phyloP scores from a whole-genome alignment of 2,113 vertebrate genomes.

The Mirounga angustirostris region DNA sequence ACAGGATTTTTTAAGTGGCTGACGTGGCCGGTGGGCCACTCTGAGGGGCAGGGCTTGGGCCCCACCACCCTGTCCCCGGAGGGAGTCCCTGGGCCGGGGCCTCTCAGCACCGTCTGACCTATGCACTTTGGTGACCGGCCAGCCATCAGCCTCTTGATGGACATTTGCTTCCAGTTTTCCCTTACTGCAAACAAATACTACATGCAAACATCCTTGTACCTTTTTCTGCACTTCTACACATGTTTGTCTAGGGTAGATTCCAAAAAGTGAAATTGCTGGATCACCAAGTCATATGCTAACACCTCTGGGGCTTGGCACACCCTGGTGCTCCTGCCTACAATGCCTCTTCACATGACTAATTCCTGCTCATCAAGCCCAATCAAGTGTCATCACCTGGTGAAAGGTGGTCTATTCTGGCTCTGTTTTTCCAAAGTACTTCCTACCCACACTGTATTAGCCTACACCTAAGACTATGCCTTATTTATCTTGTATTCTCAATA shows the following conservation, averaged over 20 bases:
- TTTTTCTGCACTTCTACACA: neutral
- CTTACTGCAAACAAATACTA: neutral
- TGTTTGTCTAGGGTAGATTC: neutral
- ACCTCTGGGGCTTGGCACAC: slow-evolving; percentile 29
- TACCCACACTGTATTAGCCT: neutral
- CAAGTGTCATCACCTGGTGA: neutral
- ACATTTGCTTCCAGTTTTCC: neutral
- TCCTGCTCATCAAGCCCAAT: slow-evolving; percentile 8
- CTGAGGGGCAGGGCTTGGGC: neutral
- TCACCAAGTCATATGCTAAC: neutral
- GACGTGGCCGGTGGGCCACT: neutral
- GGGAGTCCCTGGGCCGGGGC: neutral
- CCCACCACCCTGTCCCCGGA: neutral
- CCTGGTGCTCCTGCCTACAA: neutral
- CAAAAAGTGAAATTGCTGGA: neutral
- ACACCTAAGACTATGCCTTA: neutral
- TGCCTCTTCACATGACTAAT: slow-evolving; percentile 61
- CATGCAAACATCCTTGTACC: neutral
- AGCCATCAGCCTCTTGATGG: neutral
- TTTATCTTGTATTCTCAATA: neutral
- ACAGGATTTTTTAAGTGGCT: neutral
- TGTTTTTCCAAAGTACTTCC: neutral
- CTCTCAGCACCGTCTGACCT: neutral
- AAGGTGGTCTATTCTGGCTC: slow-evolving; percentile 15
- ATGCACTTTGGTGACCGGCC: neutral